Evolutionary conservation across 2,797 vertebrate genomes (phyloP).

Genomic region (Sylvilagus floridanus): DNA sequence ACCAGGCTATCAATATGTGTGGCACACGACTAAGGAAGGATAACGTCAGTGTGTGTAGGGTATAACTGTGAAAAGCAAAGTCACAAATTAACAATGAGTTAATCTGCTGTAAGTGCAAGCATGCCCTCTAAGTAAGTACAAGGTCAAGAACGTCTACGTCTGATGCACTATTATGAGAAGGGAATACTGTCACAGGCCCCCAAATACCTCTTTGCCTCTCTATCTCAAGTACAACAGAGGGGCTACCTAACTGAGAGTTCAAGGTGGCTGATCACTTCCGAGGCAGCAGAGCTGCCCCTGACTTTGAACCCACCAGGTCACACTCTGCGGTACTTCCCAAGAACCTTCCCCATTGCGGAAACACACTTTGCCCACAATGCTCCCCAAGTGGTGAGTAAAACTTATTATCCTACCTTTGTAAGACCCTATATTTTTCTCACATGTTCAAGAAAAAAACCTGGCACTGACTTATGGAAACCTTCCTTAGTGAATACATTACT

Average conservation of each 20-base stretch:
- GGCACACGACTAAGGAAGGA: background rate
- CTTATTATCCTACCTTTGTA: slow-evolving; percentile 29
- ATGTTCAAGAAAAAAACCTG: slow-evolving; percentile 2
- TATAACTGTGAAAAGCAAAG: slow-evolving; percentile 68
- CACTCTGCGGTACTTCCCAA: background rate
- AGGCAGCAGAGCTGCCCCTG: background rate
- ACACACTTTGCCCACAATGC: background rate
- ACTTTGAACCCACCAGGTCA: background rate
- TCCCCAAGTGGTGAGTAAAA: background rate
- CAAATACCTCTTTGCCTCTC: background rate
- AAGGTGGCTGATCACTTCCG: slow-evolving; percentile 18
- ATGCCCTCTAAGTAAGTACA: slow-evolving; percentile 13
- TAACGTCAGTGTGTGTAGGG: slow-evolving; percentile 52
- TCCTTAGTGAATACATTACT: slow-evolving; percentile 15
- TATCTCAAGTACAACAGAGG: slow-evolving; percentile 34
- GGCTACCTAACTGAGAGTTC: slow-evolving; percentile 20
- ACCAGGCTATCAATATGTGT: background rate
- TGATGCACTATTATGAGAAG: background rate
- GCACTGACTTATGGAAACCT: background rate
- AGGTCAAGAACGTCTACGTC: background rate
- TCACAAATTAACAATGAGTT: slow-evolving; percentile 30
- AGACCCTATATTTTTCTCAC: slow-evolving; percentile 45
- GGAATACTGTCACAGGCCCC: slow-evolving; percentile 9
- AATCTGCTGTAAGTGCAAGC: slow-evolving; percentile 15
- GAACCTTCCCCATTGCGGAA: background rate